Percentiles rank a stretch among this genome's conserved stretches.
These are phyloP conservation scores for Cosmopolites sordidus DNA, from an alignment of 2,888 invertebrate species.

Conservation along the genomic window DNA sequence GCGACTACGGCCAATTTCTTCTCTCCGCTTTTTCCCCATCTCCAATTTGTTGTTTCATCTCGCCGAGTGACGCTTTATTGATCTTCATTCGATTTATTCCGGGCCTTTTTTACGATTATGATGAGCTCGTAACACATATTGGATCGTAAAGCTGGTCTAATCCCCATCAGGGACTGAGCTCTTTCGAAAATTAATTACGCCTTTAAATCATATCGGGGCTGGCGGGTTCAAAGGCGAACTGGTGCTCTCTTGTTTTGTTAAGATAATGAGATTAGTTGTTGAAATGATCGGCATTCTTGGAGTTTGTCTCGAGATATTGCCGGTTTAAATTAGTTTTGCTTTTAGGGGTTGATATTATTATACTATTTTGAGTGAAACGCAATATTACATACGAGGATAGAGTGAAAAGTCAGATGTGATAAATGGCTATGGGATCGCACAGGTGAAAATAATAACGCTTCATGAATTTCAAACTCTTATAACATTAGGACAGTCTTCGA, in stretches of 20 bases:
- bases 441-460: no score
- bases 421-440: no score
- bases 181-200: conserved; percentile 3
- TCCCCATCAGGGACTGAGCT: neutral
- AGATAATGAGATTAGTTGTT: conserved; percentile 1
- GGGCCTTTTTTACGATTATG: conserved; percentile 38
- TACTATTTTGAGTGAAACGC: no score
- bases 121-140: conserved; percentile 37
- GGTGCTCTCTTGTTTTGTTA: neutral
- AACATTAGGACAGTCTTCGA: no score
- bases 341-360: no score
- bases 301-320: neutral
- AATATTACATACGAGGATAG: no score
- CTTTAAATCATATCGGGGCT: neutral
- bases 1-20: conserved; percentile 28
- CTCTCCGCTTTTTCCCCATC: conserved; percentile 34
- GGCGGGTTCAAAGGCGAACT: neutral
- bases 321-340: no score
- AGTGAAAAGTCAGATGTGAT: no score
- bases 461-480: no score
- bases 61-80: conserved; percentile 38
- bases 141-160: conserved; percentile 32
- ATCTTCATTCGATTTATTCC: conserved; percentile 38
- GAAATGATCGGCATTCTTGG: neutral
- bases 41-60: conserved; percentile 42